These are phyloP conservation scores for Pseudorhombus dupliciocellatus DNA, from an alignment of 2,113 vertebrate species.

Conservation along the genomic window DNA sequence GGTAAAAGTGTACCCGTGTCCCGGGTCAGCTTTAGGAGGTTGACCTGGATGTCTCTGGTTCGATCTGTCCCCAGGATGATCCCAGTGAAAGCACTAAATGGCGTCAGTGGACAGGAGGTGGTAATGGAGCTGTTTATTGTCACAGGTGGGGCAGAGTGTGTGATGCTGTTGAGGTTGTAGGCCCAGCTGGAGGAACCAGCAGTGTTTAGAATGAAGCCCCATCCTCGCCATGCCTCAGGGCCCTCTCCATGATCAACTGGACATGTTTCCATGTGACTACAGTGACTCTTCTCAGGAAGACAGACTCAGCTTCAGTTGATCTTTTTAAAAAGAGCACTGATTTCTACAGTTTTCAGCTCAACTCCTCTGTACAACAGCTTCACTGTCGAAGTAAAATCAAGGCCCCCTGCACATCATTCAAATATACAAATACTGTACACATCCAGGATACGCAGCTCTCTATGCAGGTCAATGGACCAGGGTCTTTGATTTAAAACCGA, in stretches of 20 bases:
- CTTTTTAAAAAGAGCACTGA: not conserved
- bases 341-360: not conserved
- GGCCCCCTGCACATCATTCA: too few relatives aligned
- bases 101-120: constrained; percentile 71
- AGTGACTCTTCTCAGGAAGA: not conserved
- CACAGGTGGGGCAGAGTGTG: constrained; percentile 67
- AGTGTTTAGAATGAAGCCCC: constrained; percentile 38
- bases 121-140: constrained; percentile 77
- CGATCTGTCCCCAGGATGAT: constrained; percentile 58
- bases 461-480: not conserved
- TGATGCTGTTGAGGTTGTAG: constrained; percentile 54
- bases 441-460: too few relatives aligned
- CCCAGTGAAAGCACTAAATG: constrained; percentile 57
- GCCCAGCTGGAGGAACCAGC: constrained; percentile 74
- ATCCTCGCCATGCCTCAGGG: constrained; percentile 49
- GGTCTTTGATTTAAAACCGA: too few relatives aligned
- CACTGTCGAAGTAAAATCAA: too few relatives aligned
- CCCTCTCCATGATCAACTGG: constrained; percentile 36
- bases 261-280: constrained; percentile 39
- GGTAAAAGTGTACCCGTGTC: not conserved
- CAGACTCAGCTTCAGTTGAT: not conserved
- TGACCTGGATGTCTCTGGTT: not conserved
- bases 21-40: constrained; percentile 1
- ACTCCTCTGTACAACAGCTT: too few relatives aligned
- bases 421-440: too few relatives aligned